phyloP scores from a whole-genome alignment of 2,797 vertebrate genomes.

The Meriones psammophilus region DNA sequence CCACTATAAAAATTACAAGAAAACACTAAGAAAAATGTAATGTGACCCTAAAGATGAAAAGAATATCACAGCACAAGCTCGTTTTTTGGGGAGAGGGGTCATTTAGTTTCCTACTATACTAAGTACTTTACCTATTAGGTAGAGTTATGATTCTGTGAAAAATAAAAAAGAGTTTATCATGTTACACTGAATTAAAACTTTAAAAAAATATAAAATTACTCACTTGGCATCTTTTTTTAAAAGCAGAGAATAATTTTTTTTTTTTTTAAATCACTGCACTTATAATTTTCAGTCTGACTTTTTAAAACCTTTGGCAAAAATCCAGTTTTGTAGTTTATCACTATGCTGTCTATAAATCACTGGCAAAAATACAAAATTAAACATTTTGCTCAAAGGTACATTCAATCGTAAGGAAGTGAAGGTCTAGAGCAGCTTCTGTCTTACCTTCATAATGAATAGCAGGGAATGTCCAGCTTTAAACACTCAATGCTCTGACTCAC shows the following conservation, averaged over 20 bases:
- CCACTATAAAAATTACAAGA: conserved; percentile 55
- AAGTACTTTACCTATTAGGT: not conserved
- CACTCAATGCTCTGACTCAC: not conserved
- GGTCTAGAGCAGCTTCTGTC: not conserved
- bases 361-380: conserved; percentile 64
- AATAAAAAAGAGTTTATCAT: not conserved
- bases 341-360: not conserved
- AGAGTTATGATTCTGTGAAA: conserved; percentile 39
- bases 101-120: not conserved
- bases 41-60: not conserved
- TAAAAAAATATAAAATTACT: conserved; percentile 57
- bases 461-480: not conserved
- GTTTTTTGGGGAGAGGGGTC: conserved; percentile 24
- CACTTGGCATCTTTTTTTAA: conserved; percentile 49
- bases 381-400: conserved; percentile 36
- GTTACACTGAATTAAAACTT: conserved; percentile 39
- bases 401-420: not conserved
- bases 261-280: conserved; percentile 20
- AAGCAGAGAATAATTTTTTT: conserved; percentile 65
- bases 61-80: not conserved
- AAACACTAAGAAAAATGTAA: not conserved
- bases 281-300: conserved; percentile 23
- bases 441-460: conserved; percentile 24
- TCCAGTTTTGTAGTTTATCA: conserved; percentile 56
- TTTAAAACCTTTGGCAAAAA: conserved; percentile 66